Base-by-base conservation (phyloP, 2,888 invertebrate genomes). In the Tortrix viridana region DNA sequence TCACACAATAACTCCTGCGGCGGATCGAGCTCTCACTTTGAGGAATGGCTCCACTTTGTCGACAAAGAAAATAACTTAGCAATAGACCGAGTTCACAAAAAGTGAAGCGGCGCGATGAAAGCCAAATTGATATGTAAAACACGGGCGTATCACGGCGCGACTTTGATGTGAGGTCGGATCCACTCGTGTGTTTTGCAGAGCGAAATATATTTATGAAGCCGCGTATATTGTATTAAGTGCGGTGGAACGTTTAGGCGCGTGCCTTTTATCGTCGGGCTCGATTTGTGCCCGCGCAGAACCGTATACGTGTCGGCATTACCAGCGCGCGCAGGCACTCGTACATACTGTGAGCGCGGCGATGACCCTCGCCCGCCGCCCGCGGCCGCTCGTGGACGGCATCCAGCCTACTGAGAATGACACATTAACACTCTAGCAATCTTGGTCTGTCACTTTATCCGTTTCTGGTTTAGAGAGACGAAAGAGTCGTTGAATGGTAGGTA, bases 71-170 rank as follows among this genome's bases (percentile, higher is more conserved):
- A 61, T 55, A 49, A 41, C 62, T 57, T 26, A 56, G 62, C 46
- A 62, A 57, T 46, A 57, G 56, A 50, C 61, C 22, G 52, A 52
- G 56, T 52, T 46, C 37, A 9, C 49, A 26, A 55, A 57, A 62
- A 57, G 57, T 57, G 50, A 16, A 6, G 18, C 23, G 41, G 6
- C 38, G 16, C 54, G 26, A 52, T 52, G 52, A 52, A 52, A 52
- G n/a, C 41, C 46, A 53, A 58, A 63, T 63, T 52, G 57, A 58
- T 63, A 63, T 63, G 63, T 58, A 63, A 63, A 63, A 53, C 63
- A 53, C 20, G 56, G 47, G 56, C 26, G 47, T 46, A 63, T 58
- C 57, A 53, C 57, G 47, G 16, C 32, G 9, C 37, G 57, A 53
- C 63, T 63, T 63, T 63, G 63, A 63, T 63, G 63, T 58, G 44